Evolutionary conservation across 2,888 invertebrate genomes (phyloP), one percentile per base, ranked within the genome.

Genomic region (Pristionchus fissidentatus): DNA sequence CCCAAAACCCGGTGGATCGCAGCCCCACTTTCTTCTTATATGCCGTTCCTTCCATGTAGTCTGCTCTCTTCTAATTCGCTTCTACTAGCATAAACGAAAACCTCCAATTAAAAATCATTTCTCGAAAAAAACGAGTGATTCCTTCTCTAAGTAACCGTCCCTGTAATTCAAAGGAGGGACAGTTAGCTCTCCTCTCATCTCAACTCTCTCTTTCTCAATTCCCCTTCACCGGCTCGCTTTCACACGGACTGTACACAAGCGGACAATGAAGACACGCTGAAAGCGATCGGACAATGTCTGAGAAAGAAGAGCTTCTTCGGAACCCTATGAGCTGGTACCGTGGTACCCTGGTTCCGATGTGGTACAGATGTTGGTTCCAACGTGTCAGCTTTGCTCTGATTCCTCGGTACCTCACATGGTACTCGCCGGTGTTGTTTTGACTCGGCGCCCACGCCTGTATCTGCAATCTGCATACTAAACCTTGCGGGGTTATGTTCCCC

Each of bases 281-380:
- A 41, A 70, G 62, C 62, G 5, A n/a, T n/a, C n/a, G 57, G 57
- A 62, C 70, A 41, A 41, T 70, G 70, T 70, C 70, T 70, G 70
- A 70, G 70, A 70, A 41, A 62, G 57, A 62, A 38, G 15, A 26
- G 55, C 8, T 4, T 7, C 55, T 22, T 15, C 55, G 55, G 55
- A 22, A 7, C 55, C 55, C n/a, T n/a, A n/a, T n/a, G 55, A 55
- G 10, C 8, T 46, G 46, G 46, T 46, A 46, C 46, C 46, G 46
- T 15, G 46, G 15, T n/a, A n/a, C n/a, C 46, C 8, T 46, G 55
- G 55, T 55, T 55, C 55, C 55, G 55, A 4, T 22, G 10, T 55
- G 55, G 55, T 19, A 10, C 22, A 52, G n/a, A 32, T 32, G 60
- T 57, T 60, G 32, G 29, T 32, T 29, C 32, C 60, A 2, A 60